Percentiles rank a stretch among this genome's conserved stretches.
Conservation (phyloP, 2,113 vertebrate genomes). For the Chloebia gouldiae region DNA sequence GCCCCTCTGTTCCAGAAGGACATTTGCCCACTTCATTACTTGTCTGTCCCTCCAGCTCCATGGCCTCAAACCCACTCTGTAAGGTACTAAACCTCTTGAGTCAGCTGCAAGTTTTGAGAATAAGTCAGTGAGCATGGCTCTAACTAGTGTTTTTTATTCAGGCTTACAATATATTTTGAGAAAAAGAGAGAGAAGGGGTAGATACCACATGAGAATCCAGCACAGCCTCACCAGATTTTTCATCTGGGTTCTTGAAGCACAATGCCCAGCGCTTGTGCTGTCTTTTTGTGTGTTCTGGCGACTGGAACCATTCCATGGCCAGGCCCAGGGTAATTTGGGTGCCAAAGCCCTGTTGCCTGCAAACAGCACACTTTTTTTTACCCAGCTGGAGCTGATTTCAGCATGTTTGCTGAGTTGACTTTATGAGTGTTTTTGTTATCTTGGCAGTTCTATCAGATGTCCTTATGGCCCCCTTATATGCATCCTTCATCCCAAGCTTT, state of each 20-base stretch:
- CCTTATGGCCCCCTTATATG: neutral
- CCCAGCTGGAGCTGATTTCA: neutral
- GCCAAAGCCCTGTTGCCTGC: too few species aligned
- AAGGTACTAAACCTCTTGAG: neutral
- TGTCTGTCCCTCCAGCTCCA: neutral
- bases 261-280: accelerated
- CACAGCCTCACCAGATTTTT: neutral
- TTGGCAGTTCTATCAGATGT: neutral
- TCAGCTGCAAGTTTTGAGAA: neutral
- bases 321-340: neutral
- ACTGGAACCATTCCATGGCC: too few species aligned
- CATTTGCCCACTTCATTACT: neutral
- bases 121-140: neutral
- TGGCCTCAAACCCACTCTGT: neutral
- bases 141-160: neutral
- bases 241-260: neutral
- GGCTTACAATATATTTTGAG: neutral
- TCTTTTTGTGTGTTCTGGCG: too few species aligned
- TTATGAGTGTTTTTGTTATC: neutral
- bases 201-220: too few species aligned
- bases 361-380: neutral
- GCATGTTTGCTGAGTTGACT: neutral
- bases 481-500: neutral
- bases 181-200: too few species aligned
- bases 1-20: neutral